phyloP scores from a whole-genome alignment of 2,888 invertebrate genomes.

The Mesoligia furuncula region DNA sequence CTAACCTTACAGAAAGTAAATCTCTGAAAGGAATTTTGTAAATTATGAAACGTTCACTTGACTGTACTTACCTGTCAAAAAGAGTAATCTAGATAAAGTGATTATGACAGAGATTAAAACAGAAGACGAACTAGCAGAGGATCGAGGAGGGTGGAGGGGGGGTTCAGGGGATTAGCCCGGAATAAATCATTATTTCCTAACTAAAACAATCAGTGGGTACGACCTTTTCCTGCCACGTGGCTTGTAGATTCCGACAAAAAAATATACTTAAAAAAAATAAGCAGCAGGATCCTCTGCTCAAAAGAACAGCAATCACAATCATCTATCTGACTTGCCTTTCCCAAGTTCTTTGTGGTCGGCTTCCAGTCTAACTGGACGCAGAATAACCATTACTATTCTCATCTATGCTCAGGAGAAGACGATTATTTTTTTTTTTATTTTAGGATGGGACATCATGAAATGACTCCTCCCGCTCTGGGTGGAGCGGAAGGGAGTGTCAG shows the following conservation, averaged over 20 bases:
- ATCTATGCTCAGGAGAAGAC: neutral
- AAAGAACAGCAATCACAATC: neutral
- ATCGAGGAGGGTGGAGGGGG: too few relatives aligned
- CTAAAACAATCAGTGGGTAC: neutral
- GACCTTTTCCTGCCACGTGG: neutral
- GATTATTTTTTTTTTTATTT: neutral
- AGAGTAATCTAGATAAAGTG: too few relatives aligned
- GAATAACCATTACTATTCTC: neutral
- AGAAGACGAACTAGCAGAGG: too few relatives aligned
- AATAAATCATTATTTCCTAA: neutral
- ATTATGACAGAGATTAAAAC: too few relatives aligned
- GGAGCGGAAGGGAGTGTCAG: too few relatives aligned
- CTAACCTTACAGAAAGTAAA: too few relatives aligned
- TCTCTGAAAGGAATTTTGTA: neutral
- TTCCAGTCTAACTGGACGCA: neutral
- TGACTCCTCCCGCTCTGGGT: too few relatives aligned
- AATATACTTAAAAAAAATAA: neutral
- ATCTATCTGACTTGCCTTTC: neutral
- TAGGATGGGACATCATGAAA: too few relatives aligned
- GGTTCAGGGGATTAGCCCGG: too few relatives aligned
- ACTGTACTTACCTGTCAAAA: too few relatives aligned
- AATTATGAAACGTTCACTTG: too few relatives aligned
- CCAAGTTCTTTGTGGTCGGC: neutral
- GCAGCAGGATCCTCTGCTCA: neutral
- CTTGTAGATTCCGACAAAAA: neutral